Percentiles rank a stretch among this genome's conserved stretches.
phyloP scores from a whole-genome alignment of 2,113 vertebrate species.

The Fulmarus glacialis region DNA sequence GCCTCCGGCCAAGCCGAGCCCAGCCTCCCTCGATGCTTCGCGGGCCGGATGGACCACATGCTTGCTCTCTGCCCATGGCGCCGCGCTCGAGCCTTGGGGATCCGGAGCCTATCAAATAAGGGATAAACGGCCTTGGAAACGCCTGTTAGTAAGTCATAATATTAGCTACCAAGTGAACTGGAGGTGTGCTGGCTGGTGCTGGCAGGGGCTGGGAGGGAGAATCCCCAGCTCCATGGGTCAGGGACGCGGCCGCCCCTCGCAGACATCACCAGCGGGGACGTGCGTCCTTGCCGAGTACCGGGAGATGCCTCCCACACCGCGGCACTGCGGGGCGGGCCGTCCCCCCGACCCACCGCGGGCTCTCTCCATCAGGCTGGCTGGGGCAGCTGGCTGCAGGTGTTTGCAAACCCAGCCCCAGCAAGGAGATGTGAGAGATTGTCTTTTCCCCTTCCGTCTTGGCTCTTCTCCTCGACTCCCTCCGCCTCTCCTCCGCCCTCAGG shows the following conservation, averaged over 20 bases:
- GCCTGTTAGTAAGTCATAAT: rapidly evolving
- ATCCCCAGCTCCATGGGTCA: not conserved
- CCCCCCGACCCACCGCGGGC: not conserved
- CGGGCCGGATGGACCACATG: not conserved
- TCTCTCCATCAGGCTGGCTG: not conserved
- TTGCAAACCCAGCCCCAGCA: not conserved
- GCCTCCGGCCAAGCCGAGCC: not conserved
- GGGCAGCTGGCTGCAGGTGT: not conserved
- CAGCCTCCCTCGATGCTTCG: not conserved
- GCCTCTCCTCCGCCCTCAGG: not conserved
- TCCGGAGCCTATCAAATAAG: too few relatives aligned
- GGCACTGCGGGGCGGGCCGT: not conserved
- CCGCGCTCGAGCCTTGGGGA: rapidly evolving
- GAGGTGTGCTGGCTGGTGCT: not conserved
- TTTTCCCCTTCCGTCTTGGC: not conserved
- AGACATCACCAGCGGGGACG: rapidly evolving
- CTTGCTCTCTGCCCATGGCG: rapidly evolving
- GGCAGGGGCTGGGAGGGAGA: not conserved
- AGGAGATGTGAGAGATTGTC: not conserved
- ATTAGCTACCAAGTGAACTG: rapidly evolving
- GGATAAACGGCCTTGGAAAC: not conserved
- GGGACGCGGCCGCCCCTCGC: not conserved
- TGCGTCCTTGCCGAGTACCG: rapidly evolving
- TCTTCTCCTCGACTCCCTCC: not conserved
- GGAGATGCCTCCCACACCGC: not conserved